Base-by-base conservation (phyloP, 2,888 invertebrate species). In the Aproaerema taeniolella region DNA sequence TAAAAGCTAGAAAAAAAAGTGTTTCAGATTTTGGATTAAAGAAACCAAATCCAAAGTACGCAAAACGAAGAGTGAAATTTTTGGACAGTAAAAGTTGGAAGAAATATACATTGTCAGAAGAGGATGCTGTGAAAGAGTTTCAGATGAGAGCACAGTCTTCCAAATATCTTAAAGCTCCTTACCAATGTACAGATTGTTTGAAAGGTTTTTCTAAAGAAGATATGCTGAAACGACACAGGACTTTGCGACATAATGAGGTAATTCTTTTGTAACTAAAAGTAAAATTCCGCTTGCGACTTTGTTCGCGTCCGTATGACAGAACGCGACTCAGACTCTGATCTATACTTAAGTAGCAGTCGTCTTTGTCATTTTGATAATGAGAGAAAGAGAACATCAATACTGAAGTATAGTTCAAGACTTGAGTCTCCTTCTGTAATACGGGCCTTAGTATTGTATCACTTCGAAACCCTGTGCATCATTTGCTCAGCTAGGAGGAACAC, bases 131-230 rank as follows among this genome's bases (percentile, higher is more conserved):
- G 4, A 61, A 62, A 37, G 70, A 63, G 30, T 82, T 82, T 38
- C 54, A 60, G 34, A 55, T 53, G 0, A 69, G 58, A 38, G 61
- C 67, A 0, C 58, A 69, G 2, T 59, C 70, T 47, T 44, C 58
- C 1, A 74, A 71, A 42, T 78, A 79, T 57, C 33, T 64, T 32
- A 47, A 61, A 6, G 71, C 79, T 0, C 49, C 61, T 1, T 75
- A 52, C 42, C 79, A 80, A 49, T 85, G 85, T 49, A 53, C 50
- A 0, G 66, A 75, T 31, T 85, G 85, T 44, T 73, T 71, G 30
- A 80, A 73, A 49, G 69, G 77, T 0, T 85, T 83, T 39, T 78
- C 80, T 0, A 80, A 77, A 41, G 67, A 69, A 26, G 69, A 77
- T 16, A 83, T 80, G 58, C 42, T 79, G 8, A 56, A 62, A 6